Evolutionary conservation across 2,888 invertebrate species (phyloP), one percentile per base, ranked within the genome.

Genomic region (Agrochola litura): DNA sequence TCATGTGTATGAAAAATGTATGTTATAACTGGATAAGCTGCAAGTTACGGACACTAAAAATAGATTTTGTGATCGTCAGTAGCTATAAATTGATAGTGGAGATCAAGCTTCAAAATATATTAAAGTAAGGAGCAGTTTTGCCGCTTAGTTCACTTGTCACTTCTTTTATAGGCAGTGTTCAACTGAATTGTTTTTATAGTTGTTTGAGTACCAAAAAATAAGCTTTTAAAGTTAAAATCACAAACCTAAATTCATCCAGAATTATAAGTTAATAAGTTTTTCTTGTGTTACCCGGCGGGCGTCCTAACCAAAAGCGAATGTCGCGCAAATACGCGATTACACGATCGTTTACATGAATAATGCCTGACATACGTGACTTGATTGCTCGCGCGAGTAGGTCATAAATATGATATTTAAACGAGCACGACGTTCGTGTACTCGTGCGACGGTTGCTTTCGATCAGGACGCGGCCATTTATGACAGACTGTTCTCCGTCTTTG

Each of bases 1-100:
- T 41, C 9, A 8, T 60, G 19, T 61, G 58, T 49, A 25, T 70
- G 37, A 61, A 77, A 14, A 66, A 58, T 79, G 25, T 30, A 46
- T 77, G 54, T 52, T 66, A 71, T 65, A 76, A 60, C 43, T 61
- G 25, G 54, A 67, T 64, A 58, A 74, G 70, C 22, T 67, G n/a
- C 43, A 58, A 82, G 54, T 52, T 41, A 70, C 56, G 12, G 56
- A 52, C 30, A 63, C 12, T 54, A 37, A 37, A 43, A 65, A 60
- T n/a, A 37, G 64, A 64, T 75, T 79, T 68, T 75, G 52, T 49
- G 60, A 43, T 61, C 49, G 49, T 68, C 56, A 19, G 56, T 22
- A 68, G 41, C 5, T 19, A n/a, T 52, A 46, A 25, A 67, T 10
- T 37, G 25, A 52, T 70, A 49, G 41, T 64, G 3, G 4, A 52